Evolutionary conservation across 2,888 invertebrate species (phyloP).

Genomic region (Maniola hyperantus): DNA sequence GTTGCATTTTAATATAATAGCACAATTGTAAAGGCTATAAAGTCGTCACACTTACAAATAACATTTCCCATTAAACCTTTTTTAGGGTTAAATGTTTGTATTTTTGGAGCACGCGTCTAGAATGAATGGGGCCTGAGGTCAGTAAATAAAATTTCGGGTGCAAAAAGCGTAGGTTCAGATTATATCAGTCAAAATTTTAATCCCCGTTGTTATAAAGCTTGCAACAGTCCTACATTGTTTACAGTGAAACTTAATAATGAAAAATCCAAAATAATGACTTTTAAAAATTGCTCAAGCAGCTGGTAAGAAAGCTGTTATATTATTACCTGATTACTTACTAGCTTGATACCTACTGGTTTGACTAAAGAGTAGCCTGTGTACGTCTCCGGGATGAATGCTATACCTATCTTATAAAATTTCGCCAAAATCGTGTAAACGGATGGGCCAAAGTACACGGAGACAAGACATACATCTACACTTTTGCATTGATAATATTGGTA

Average conservation of each 20-base stretch:
- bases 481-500: too few species aligned
- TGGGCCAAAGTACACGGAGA: too few species aligned
- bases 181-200: background rate
- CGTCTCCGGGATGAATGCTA: too few species aligned
- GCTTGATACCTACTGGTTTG: background rate
- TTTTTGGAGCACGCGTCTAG: constrained; percentile 13
- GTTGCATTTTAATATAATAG: constrained; percentile 69
- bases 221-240: background rate
- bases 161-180: background rate
- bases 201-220: background rate
- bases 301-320: background rate
- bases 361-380: too few species aligned
- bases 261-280: background rate
- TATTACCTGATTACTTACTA: too few species aligned
- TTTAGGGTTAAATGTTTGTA: constrained; percentile 12
- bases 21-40: constrained; percentile 61
- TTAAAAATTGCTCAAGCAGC: background rate
- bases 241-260: background rate
- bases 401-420: too few species aligned
- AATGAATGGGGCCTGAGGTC: constrained; percentile 10
- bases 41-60: constrained; percentile 43
- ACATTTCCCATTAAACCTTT: constrained; percentile 28
- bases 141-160: background rate
- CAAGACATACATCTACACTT: too few species aligned
- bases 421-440: too few species aligned